phyloP scores from a whole-genome alignment of 1,140 invertebrate genomes.

The Phymastichus coffea region DNA sequence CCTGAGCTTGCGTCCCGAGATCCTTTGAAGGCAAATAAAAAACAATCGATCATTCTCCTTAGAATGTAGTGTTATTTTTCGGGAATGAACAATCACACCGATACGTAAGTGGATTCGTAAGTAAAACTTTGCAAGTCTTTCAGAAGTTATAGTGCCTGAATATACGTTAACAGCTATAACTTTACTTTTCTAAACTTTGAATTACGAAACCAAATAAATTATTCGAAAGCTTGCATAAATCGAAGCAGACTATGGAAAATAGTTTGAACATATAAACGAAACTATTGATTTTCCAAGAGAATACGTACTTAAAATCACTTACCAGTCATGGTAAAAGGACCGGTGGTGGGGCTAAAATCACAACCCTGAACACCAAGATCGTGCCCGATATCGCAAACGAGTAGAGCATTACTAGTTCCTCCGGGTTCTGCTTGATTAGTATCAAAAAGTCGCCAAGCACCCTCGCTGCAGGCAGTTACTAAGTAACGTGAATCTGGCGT shows the following conservation, averaged over 20 bases:
- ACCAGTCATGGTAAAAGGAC: slow-evolving; percentile 44
- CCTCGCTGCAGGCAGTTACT: slow-evolving; percentile 66
- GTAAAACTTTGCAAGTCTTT: too few relatives aligned
- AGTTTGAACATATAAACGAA: background rate
- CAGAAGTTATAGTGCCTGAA: too few relatives aligned
- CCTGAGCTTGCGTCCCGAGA: slow-evolving; percentile 29
- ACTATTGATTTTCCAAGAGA: background rate
- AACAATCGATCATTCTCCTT: background rate
- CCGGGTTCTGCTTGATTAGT: background rate
- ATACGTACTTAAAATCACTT: background rate
- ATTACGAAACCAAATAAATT: too few relatives aligned
- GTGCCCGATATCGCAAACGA: slow-evolving; percentile 62
- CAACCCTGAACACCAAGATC: slow-evolving; percentile 70
- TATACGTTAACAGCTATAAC: too few relatives aligned
- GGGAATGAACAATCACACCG: too few relatives aligned
- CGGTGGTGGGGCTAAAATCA: slow-evolving; percentile 62
- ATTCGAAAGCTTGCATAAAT: too few relatives aligned
- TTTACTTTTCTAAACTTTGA: too few relatives aligned
- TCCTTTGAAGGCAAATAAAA: too few relatives aligned
- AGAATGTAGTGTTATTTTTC: too few relatives aligned
- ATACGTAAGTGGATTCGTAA: too few relatives aligned
- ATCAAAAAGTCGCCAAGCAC: slow-evolving; percentile 59
- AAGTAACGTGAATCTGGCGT: slow-evolving; percentile 66
- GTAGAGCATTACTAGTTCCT: slow-evolving; percentile 29
- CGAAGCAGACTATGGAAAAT: too few relatives aligned